Conservation (phyloP, 2,888 invertebrate species). For the Xestia c-nigrum region DNA sequence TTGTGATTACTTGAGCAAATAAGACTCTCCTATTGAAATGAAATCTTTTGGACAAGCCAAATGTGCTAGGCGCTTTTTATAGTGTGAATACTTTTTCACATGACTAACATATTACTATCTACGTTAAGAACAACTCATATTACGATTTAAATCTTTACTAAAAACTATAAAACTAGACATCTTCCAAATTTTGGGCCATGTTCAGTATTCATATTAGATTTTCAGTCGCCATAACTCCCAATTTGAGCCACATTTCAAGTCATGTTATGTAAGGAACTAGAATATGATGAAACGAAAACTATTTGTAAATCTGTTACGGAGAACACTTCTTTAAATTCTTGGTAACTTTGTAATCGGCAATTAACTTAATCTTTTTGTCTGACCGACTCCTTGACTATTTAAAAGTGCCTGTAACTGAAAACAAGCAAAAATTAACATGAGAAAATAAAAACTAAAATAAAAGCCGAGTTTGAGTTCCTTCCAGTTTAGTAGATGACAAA, state of each 20-base stretch:
- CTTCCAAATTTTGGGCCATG: background rate
- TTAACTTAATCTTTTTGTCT: background rate
- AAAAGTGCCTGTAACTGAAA: background rate
- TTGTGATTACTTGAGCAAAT: too few relatives aligned
- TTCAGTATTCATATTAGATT: background rate
- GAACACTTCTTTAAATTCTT: constrained; percentile 45
- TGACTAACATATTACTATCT: too few relatives aligned
- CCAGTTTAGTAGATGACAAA: background rate
- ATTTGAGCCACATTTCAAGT: constrained; percentile 27
- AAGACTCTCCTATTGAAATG: background rate
- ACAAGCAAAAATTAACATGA: too few relatives aligned
- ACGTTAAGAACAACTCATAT: background rate
- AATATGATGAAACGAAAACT: constrained; percentile 59
- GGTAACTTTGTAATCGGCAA: background rate
- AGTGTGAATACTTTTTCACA: background rate
- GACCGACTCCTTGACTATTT: background rate
- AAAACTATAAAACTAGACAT: background rate
- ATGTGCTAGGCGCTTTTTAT: background rate
- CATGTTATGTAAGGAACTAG: constrained; percentile 37
- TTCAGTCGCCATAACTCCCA: background rate
- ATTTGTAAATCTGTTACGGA: constrained; percentile 53
- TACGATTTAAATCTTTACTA: too few relatives aligned
- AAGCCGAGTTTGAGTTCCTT: background rate
- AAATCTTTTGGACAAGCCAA: background rate
- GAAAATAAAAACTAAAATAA: too few relatives aligned